Percentiles rank a stretch among this genome's conserved stretches.
Evolutionary conservation across 2,113 vertebrate species (phyloP).

Genomic region (Labeo rohita): DNA sequence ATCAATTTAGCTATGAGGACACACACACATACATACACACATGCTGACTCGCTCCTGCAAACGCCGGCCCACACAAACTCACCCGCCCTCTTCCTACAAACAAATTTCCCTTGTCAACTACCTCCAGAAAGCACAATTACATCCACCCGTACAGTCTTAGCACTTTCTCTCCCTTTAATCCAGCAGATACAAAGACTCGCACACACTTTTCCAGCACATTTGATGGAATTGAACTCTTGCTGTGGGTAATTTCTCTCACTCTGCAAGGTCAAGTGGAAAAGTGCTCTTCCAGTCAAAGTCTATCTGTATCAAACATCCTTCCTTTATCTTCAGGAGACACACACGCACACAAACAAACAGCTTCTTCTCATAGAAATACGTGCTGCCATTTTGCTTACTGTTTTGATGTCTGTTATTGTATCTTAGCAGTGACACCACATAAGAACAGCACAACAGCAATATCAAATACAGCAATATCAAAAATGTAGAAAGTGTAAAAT

Average conservation of each 20-base stretch:
- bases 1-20: conserved; percentile 40
- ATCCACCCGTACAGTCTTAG: conserved; percentile 8
- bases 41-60: not conserved
- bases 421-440: not conserved
- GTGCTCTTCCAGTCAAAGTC: conserved; percentile 72
- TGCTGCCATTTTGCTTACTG: not conserved
- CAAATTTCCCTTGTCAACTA: conserved; percentile 19
- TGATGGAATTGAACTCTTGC: conserved; percentile 71
- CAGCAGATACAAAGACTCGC: conserved; percentile 28
- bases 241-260: conserved; percentile 73
- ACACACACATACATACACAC: not conserved
- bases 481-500: not conserved
- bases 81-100: not conserved
- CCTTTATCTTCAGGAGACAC: conserved; percentile 14
- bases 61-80: not conserved
- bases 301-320: conserved; percentile 72
- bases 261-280: conserved; percentile 80
- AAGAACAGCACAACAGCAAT: not conserved
- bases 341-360: conserved; percentile 2
- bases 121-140: conserved; percentile 37
- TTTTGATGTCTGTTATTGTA: not conserved
- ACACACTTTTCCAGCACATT: conserved; percentile 54
- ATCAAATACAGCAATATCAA: not conserved
- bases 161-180: not conserved
- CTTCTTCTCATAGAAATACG: conserved; percentile 2